These are phyloP conservation scores for Hecatera dysodea DNA, from an alignment of 2,888 invertebrate species.

Conservation along the genomic window DNA sequence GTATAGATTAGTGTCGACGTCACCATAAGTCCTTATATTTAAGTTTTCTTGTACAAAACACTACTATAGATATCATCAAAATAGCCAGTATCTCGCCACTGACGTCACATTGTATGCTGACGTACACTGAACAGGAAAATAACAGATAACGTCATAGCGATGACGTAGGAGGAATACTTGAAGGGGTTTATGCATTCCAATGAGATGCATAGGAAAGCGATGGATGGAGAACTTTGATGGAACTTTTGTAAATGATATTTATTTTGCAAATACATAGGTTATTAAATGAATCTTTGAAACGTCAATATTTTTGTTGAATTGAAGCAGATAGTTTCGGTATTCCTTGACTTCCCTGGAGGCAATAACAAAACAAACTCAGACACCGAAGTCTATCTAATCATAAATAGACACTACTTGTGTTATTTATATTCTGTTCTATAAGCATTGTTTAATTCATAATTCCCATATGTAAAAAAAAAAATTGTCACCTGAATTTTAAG, in stretches of 20 bases:
- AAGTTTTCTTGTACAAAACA: background rate
- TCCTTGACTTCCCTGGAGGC: too few relatives aligned
- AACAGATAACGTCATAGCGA: conserved; percentile 23
- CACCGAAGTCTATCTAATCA: too few relatives aligned
- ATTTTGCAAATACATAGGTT: too few relatives aligned
- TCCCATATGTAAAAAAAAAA: too few relatives aligned
- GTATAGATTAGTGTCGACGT: too few relatives aligned
- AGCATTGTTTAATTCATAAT: too few relatives aligned
- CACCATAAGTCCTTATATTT: too few relatives aligned
- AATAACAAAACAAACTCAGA: too few relatives aligned
- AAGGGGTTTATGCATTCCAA: conserved; percentile 22
- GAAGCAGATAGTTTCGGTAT: too few relatives aligned
- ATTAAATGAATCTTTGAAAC: too few relatives aligned
- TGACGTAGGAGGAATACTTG: conserved; percentile 7
- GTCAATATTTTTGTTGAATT: too few relatives aligned
- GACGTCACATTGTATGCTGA: conserved; percentile 40
- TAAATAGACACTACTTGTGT: background rate
- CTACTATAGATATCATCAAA: background rate
- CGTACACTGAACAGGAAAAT: conserved; percentile 35
- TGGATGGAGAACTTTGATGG: background rate
- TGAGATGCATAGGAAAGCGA: background rate
- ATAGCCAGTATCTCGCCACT: conserved; percentile 7
- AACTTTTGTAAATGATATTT: background rate
- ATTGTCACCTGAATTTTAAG: too few relatives aligned
- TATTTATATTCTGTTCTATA: background rate